These are phyloP conservation scores for Phyto melanocephala DNA, from an alignment of 2,888 invertebrate genomes.

Conservation along the genomic window DNA sequence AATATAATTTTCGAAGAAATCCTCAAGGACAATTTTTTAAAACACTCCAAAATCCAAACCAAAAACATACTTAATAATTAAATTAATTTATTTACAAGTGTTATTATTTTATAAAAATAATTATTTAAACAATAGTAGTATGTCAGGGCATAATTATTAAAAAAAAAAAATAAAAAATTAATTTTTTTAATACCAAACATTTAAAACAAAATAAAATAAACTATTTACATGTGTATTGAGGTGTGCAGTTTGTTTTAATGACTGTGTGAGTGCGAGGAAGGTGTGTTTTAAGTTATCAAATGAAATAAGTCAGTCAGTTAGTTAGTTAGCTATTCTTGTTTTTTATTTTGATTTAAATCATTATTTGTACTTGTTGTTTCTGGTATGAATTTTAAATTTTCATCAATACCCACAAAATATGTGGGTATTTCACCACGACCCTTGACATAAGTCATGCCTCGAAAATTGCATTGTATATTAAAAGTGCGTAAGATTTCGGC, in stretches of 20 bases:
- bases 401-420: slow-evolving; percentile 85
- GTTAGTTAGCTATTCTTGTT: neutral
- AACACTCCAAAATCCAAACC: neutral
- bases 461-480: slow-evolving; percentile 84
- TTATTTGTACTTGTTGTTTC: slow-evolving; percentile 49
- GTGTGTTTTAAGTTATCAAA: neutral
- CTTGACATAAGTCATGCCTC: slow-evolving; percentile 86
- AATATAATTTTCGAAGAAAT: neutral
- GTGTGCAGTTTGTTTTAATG: neutral
- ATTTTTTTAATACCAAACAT: too few species aligned
- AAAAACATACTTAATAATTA: too few species aligned
- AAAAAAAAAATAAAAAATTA: neutral
- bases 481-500: slow-evolving; percentile 84
- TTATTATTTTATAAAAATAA: too few species aligned
- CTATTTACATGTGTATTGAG: neutral
- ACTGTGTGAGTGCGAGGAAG: neutral
- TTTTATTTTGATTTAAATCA: slow-evolving; percentile 6
- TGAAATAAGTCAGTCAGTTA: slow-evolving; percentile 9
- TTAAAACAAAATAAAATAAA: too few species aligned
- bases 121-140: too few species aligned
- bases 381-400: slow-evolving; percentile 78
- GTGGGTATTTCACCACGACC: slow-evolving; percentile 84
- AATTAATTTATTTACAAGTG: too few species aligned
- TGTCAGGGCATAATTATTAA: too few species aligned
- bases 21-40: neutral